Percentiles rank a stretch among this genome's conserved stretches.
These are phyloP conservation scores for Ferrisia virgata DNA, from an alignment of 2,888 invertebrate genomes.

Conservation along the genomic window DNA sequence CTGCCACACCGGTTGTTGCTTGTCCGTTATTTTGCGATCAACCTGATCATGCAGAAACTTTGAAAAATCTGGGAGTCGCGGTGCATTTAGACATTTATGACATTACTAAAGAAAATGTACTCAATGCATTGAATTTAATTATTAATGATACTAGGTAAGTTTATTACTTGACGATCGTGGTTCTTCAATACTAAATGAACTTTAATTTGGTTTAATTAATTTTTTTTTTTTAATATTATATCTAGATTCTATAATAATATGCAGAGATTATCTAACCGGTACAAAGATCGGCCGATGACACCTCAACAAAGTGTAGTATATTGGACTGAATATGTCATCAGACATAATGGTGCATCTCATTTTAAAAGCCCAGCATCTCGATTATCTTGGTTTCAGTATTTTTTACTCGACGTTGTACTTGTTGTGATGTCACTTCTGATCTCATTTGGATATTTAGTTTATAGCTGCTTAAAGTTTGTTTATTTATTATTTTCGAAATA, in stretches of 20 bases:
- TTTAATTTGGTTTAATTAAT: neutral
- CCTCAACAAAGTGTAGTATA: conserved; percentile 15
- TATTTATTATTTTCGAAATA: too few species aligned
- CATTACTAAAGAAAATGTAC: neutral
- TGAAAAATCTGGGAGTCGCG: neutral
- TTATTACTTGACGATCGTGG: neutral
- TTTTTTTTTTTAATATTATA: too few species aligned
- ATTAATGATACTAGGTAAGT: neutral
- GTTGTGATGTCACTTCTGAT: neutral
- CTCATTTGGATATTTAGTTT: neutral
- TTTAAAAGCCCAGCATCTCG: neutral
- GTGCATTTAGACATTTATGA: neutral
- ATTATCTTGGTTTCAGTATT: conserved; percentile 5
- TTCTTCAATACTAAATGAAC: too few species aligned
- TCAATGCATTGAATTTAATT: neutral
- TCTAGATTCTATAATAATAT: conserved; percentile 23
- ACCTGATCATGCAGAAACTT: neutral
- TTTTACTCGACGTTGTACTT: conserved; percentile 31
- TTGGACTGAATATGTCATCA: conserved; percentile 38
- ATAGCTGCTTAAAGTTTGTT: too few species aligned
- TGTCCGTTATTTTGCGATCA: neutral
- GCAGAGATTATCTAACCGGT: neutral
- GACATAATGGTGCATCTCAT: conserved; percentile 38
- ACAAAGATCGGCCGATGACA: conserved; percentile 15
- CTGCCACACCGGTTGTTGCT: neutral